phyloP scores from a whole-genome alignment of 2,113 vertebrate species.

The Etheostoma spectabile region DNA sequence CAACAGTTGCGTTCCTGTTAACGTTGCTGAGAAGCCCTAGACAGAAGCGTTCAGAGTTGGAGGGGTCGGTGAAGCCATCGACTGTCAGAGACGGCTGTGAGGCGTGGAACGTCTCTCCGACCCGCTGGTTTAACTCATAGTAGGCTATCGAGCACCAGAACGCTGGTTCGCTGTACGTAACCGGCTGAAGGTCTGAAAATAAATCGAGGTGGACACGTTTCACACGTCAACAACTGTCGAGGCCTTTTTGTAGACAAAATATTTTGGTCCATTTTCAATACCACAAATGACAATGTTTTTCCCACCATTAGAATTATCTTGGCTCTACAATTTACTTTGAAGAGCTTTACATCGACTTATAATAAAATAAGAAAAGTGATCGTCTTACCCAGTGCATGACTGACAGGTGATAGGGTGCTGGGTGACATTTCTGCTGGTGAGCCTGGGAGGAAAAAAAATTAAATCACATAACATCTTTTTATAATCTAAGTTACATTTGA shows the following conservation, averaged over 20 bases:
- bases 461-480: constrained; percentile 1
- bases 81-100: constrained; percentile 97
- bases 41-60: constrained; percentile 98
- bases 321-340: background rate
- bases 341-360: background rate
- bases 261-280: background rate
- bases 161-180: constrained; percentile 97
- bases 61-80: constrained; percentile 98
- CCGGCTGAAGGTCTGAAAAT: constrained; percentile 92
- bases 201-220: background rate
- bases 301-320: background rate
- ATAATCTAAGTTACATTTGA: background rate
- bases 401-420: constrained; percentile 94
- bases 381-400: constrained; percentile 91
- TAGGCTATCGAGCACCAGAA: constrained; percentile 99
- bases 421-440: constrained; percentile 98
- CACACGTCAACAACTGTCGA: background rate
- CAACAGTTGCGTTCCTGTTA: constrained; percentile 97
- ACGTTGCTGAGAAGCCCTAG: constrained; percentile 97
- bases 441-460: constrained; percentile 79
- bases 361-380: background rate
- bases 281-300: background rate
- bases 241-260: background rate
- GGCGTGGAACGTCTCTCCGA: constrained; percentile 98
- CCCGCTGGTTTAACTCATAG: constrained; percentile 98